These are phyloP conservation scores for Strigamia transsilvanica DNA, from an alignment of 2,888 invertebrate genomes.

Conservation along the genomic window DNA sequence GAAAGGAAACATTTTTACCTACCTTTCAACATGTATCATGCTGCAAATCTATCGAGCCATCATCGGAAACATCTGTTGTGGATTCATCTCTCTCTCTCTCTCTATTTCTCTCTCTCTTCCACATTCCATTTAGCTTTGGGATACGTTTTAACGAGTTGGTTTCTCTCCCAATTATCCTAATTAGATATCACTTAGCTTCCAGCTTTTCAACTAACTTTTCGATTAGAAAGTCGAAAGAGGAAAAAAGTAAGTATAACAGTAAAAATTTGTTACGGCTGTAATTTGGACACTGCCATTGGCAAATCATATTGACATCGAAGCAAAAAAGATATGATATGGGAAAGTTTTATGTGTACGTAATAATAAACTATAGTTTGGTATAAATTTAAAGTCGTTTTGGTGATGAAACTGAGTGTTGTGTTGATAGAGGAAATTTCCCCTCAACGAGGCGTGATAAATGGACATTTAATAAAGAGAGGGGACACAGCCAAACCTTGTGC, in stretches of 20 bases:
- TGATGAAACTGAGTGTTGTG: conserved; percentile 35
- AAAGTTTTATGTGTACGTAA: background rate
- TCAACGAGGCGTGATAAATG: conserved; percentile 46
- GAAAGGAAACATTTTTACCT: conserved; percentile 33
- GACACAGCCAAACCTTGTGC: conserved; percentile 45
- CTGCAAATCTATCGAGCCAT: conserved; percentile 28
- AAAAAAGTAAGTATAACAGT: background rate
- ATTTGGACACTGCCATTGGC: background rate
- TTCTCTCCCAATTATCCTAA: conserved; percentile 43
- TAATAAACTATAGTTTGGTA: background rate
- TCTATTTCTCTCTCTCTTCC: background rate
- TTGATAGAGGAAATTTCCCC: conserved; percentile 36
- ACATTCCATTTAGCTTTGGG: conserved; percentile 43
- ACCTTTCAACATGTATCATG: conserved; percentile 32
- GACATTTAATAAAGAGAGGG: conserved; percentile 49
- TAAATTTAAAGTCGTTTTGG: conserved; percentile 12
- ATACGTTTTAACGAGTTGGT: conserved; percentile 48
- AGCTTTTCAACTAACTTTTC: conserved; percentile 36
- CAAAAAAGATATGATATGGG: background rate
- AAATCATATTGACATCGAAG: background rate
- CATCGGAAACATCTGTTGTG: conserved; percentile 48
- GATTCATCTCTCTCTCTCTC: conserved; percentile 28
- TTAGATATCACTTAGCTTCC: conserved; percentile 48
- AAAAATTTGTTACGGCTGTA: background rate
- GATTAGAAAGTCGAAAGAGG: background rate